Evolutionary conservation across 1,140 invertebrate species (phyloP), one percentile per base, ranked within the genome.

Genomic region (Aphidius ervi): DNA sequence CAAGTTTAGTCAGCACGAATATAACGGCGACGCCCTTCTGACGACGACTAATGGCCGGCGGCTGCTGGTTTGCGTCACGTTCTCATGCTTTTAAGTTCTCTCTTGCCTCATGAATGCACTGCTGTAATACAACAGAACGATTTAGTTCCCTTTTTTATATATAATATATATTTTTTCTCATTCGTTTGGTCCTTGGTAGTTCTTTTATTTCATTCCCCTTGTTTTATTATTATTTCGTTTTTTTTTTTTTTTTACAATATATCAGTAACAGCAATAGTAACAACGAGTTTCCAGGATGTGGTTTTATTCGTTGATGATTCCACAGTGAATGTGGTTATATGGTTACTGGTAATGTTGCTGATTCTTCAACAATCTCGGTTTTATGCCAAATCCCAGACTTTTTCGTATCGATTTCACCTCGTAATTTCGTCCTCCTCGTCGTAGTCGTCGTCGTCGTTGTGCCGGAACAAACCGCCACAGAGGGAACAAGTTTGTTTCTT

Each of bases 1-100:
- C 23, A 1, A 31, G 23, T 31, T 31, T 31, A 31, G 23, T 31
- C 23, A 31, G 23, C 23, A 31, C 23, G 23, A 31, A 31, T 31
- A 31, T 52, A 23, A 42, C 50, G 59, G 59, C 43, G 52, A 60
- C 59, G 59, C 59, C 59, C 59, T 60, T n/a, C 52, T 55, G 42
- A 53, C 23, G 4, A 31, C 23, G 23, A 31, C 49, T 53, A 47
- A 41, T 60, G 59, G 59, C 59, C 59, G 45, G 52, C 43, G 52
- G 59, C 59, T 60, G 16, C 59, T 47, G 16, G 47, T 52, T 60
- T 60, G 59, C 59, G 59, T 60, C 59, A 60, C 59, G 59, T 60
- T 60, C 59, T 60, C 59, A 60, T 60, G 42, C 43, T 54, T 6
- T 39, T 55, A 46, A 10, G n/a, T n/a, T 8, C 45, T 37, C 5